Percentiles rank a stretch among this genome's conserved stretches.
phyloP scores from a whole-genome alignment of 2,888 invertebrate species.

The Ellobium chinense region DNA sequence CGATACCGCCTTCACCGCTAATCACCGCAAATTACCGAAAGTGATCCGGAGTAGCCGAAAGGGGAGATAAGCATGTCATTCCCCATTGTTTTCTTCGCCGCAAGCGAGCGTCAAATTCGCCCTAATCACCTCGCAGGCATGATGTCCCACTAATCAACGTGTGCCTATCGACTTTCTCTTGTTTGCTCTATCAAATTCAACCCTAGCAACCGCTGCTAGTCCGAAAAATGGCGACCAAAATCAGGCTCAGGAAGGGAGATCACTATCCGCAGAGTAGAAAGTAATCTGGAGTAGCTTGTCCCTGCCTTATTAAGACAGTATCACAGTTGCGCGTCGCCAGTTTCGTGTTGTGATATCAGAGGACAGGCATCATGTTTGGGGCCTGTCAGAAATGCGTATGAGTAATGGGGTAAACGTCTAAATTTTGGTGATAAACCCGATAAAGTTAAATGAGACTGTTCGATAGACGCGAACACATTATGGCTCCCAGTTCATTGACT shows the following conservation, averaged over 20 bases:
- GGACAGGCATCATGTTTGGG: too few relatives aligned
- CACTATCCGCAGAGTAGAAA: background rate
- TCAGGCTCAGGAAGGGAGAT: background rate
- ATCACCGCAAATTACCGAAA: constrained; percentile 37
- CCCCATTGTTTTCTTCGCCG: constrained; percentile 26
- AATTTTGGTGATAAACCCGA: background rate
- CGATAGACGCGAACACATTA: too few relatives aligned
- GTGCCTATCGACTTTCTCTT: constrained; percentile 19
- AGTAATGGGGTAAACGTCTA: background rate
- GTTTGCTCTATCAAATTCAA: constrained; percentile 20
- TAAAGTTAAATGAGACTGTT: background rate
- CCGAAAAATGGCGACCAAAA: background rate
- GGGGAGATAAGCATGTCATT: constrained; percentile 34
- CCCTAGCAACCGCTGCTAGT: constrained; percentile 4
- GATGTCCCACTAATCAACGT: constrained; percentile 13
- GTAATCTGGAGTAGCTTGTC: background rate
- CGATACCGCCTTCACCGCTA: constrained; percentile 3
- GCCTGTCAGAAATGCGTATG: background rate
- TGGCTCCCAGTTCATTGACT: too few relatives aligned
- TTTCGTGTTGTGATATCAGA: too few relatives aligned
- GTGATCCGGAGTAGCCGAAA: constrained; percentile 34
- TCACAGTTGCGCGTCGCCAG: too few relatives aligned
- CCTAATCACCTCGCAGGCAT: background rate
- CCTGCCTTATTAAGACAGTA: too few relatives aligned
- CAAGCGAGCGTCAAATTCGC: background rate